These are phyloP conservation scores for Lepeophtheirus nordmannii DNA, from an alignment of 2,888 invertebrate genomes.

Conservation along the genomic window DNA sequence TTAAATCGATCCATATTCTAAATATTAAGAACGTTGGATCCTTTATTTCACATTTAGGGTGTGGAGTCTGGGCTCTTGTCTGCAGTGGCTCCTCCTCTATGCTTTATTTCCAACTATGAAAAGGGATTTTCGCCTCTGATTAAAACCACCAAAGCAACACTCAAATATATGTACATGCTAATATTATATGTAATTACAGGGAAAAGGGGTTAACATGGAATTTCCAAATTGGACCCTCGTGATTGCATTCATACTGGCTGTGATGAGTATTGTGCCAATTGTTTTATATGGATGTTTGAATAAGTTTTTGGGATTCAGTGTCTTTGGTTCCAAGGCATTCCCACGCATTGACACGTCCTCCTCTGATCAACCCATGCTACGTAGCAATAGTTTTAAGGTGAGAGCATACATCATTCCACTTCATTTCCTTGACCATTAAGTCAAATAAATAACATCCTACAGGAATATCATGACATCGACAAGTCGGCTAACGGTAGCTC, in stretches of 20 bases:
- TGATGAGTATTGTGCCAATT: conserved; percentile 66
- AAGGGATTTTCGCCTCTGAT: no score
- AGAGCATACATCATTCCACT: no score
- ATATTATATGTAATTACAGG: conserved; percentile 41
- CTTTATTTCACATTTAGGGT: no score
- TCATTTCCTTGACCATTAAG: no score
- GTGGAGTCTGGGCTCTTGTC: no score
- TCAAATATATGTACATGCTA: background rate
- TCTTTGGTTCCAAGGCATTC: background rate
- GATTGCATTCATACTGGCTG: conserved; percentile 56
- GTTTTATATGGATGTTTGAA: background rate
- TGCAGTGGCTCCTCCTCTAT: no score
- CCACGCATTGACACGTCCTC: background rate
- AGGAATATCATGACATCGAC: background rate
- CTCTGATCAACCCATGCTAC: background rate
- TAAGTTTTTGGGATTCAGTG: background rate
- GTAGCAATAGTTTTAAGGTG: background rate
- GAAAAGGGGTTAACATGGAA: conserved; percentile 47
- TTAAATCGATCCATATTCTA: no score
- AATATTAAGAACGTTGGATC: no score
- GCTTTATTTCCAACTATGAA: no score
- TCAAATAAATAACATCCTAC: background rate
- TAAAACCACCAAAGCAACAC: no score
- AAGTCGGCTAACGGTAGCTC: background rate
- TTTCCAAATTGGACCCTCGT: conserved; percentile 70